These are phyloP conservation scores for Toxonevra muliebris DNA, from an alignment of 2,888 invertebrate genomes.

Conservation along the genomic window DNA sequence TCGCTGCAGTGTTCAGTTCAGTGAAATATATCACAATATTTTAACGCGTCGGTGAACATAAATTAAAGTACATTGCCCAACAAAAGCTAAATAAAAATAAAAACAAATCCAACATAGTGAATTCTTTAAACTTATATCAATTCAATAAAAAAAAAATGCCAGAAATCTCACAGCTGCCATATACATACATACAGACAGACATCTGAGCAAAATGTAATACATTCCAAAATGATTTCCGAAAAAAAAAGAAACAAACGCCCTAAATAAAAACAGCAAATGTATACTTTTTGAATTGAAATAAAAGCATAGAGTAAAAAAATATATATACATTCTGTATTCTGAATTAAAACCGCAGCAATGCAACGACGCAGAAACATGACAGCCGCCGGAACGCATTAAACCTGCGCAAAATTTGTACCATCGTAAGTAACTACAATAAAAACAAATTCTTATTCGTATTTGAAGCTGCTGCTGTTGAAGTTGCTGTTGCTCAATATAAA, in stretches of 20 bases:
- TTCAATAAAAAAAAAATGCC: neutral
- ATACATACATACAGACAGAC: slow-evolving; percentile 15
- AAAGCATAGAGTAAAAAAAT: slow-evolving; percentile 20
- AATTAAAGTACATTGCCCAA: slow-evolving; percentile 5
- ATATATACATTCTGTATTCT: slow-evolving; percentile 25
- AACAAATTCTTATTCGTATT: too few relatives aligned
- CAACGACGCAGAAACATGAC: slow-evolving; percentile 10
- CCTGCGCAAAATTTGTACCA: neutral
- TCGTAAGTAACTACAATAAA: too few relatives aligned
- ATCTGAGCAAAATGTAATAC: slow-evolving; percentile 39
- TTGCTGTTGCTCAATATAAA: neutral
- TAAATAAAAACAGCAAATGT: slow-evolving; percentile 8
- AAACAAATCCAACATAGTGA: neutral
- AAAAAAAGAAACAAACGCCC: slow-evolving; percentile 36
- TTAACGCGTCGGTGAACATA: slow-evolving; percentile 33
- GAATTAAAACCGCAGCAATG: neutral
- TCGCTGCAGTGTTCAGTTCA: slow-evolving; percentile 14
- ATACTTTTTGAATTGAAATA: slow-evolving; percentile 9
- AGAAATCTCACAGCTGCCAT: neutral
- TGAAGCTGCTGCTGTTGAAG: neutral
- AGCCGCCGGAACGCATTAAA: slow-evolving; percentile 11
- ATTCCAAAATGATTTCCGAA: slow-evolving; percentile 43
- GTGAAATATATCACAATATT: slow-evolving; percentile 47
- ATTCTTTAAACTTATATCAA: neutral
- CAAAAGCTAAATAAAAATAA: too few relatives aligned